These are phyloP conservation scores for Ancistrus triradiatus DNA, from an alignment of 2,113 vertebrate genomes.

Conservation along the genomic window DNA sequence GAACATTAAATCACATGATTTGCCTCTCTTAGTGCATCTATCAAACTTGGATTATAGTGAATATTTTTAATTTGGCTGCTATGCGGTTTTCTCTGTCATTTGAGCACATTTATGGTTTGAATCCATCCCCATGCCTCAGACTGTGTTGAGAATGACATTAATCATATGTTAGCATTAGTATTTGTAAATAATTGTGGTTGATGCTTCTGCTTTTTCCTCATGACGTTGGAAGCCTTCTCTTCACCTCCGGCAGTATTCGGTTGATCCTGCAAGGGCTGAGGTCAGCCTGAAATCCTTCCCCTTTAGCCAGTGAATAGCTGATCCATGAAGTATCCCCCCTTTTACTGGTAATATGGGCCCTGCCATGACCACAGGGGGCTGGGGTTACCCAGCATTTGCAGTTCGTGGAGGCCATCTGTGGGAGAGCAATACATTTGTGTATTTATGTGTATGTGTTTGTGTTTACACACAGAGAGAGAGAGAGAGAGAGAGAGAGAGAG, in stretches of 20 bases:
- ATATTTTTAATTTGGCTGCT: constrained; percentile 30
- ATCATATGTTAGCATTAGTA: constrained; percentile 32
- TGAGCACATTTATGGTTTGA: constrained; percentile 40
- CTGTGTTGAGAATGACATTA: constrained; percentile 34
- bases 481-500: constrained; percentile 1
- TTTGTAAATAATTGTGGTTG: constrained; percentile 42
- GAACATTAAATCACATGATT: constrained; percentile 7
- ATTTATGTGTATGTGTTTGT: constrained; percentile 27
- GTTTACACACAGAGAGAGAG: constrained; percentile 25
- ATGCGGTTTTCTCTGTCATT: constrained; percentile 36
- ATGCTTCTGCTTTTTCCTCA: constrained; percentile 24
- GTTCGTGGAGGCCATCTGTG: constrained; percentile 68
- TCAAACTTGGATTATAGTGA: constrained; percentile 18
- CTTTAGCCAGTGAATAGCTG: constrained; percentile 74
- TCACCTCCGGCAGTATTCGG: constrained; percentile 29
- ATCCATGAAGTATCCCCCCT: constrained; percentile 72
- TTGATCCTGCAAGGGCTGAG: constrained; percentile 58
- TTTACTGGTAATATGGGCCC: constrained; percentile 70
- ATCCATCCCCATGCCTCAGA: constrained; percentile 2
- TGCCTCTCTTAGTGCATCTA: constrained; percentile 13
- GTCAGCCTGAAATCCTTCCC: constrained; percentile 69
- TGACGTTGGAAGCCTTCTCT: constrained; percentile 26
- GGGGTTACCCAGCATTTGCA: constrained; percentile 70
- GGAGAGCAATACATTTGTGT: constrained; percentile 51
- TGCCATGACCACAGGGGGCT: constrained; percentile 66